phyloP scores from a whole-genome alignment of 1,140 invertebrate species.

The Kradibia gibbosae region DNA sequence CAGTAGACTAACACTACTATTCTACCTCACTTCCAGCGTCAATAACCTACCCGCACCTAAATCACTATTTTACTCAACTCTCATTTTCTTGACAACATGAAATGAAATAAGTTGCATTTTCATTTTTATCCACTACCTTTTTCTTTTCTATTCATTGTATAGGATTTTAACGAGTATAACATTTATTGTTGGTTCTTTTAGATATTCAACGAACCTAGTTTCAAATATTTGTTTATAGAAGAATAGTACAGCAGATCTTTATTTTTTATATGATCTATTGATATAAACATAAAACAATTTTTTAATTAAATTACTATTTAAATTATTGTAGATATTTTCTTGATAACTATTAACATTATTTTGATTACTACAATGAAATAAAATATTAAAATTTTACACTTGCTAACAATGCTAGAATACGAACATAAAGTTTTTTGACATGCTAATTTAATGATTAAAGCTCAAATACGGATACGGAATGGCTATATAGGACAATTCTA shows the following conservation, averaged over 20 bases:
- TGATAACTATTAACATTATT: too few relatives aligned
- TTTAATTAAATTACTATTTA: background rate
- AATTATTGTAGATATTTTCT: background rate
- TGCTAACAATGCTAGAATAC: too few relatives aligned
- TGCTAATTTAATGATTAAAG: too few relatives aligned
- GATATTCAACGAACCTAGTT: background rate
- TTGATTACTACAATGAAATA: too few relatives aligned
- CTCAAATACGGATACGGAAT: too few relatives aligned
- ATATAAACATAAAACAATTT: background rate
- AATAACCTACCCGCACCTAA: background rate
- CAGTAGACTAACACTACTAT: constrained; percentile 19
- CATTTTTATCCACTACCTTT: constrained; percentile 14
- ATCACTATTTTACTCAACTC: background rate
- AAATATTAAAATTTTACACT: too few relatives aligned
- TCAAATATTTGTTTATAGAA: background rate
- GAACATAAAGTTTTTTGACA: too few relatives aligned
- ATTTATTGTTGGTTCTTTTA: constrained; percentile 1
- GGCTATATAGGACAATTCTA: too few relatives aligned
- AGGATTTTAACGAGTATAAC: constrained; percentile 28
- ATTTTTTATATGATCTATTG: background rate
- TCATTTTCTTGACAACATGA: background rate
- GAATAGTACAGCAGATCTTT: constrained; percentile 23
- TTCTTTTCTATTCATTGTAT: constrained; percentile 31
- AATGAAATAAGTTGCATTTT: constrained; percentile 9
- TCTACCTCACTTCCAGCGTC: constrained; percentile 1